Base-by-base conservation (phyloP, 2,113 vertebrate genomes). In the Trinectes maculatus region DNA sequence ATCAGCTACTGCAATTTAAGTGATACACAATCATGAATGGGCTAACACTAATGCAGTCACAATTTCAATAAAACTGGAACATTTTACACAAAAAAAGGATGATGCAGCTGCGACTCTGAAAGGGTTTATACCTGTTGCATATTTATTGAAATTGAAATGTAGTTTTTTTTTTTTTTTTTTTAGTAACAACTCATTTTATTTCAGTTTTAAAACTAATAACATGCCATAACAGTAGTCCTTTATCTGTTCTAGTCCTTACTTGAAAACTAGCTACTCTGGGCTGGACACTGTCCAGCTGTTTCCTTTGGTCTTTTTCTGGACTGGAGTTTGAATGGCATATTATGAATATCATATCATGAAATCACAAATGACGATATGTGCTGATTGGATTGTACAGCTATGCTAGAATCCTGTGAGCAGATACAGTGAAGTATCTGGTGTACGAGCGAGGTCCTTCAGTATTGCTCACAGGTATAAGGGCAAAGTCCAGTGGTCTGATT, bases 341-440 rank as follows among this genome's bases (percentile, higher is more conserved):
- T 19, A 3, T 1, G 8, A 8, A 19, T 11, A n/a, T 6, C 18
- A 37, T 36, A 8, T 37, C 29, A 55, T 47, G 19, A 53, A 49
- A 39, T 43, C 9, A 57, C 8, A n/a, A 33, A 53, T 5, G 6
- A 13, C 5, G 22, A 6, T 4, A 18, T 19, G 1, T 18, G 53
- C 1, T 40, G n/a, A 39, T 1, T 26, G 8, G 25, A 44, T 3
- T 3, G 42, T 52, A 18, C 26, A 33, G 64, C 19, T 31, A 9
- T 3, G 4, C 19, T 48, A n/a, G 52, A 79, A 81, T 51, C 78
- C 67, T 80, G 70, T 28, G 48, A 69, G 53, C 16, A 13, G 6
- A 22, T 56, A 47, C 34, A 47, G 18, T 37, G 0, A 19, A 36
- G 42, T 42, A 48, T 68, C 26, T 42, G 66, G 26, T 48, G 40